These are phyloP conservation scores for Melinaea marsaeus DNA, from an alignment of 2,888 invertebrate genomes.

Conservation along the genomic window DNA sequence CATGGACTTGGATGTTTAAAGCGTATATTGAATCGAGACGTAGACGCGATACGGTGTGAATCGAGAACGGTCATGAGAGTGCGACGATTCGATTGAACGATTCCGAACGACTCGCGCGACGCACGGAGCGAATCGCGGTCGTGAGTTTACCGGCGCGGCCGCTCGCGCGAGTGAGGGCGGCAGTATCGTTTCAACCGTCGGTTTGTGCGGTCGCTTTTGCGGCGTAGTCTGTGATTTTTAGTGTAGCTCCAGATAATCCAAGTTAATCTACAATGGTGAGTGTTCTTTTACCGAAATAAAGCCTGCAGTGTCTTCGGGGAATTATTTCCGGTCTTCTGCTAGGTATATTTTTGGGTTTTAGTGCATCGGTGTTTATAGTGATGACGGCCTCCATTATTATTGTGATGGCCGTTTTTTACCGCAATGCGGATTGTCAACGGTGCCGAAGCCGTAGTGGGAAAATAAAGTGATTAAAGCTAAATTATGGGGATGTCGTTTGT, in stretches of 20 bases:
- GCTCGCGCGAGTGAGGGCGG: conserved; percentile 77
- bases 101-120: conserved; percentile 70
- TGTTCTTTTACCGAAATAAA: conserved; percentile 69
- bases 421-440: conserved; percentile 71
- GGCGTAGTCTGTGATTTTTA: conserved; percentile 78
- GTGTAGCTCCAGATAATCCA: conserved; percentile 79
- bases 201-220: conserved; percentile 76
- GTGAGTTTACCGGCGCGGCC: conserved; percentile 70
- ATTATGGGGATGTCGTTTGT: conserved; percentile 34
- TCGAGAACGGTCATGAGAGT: conserved; percentile 68
- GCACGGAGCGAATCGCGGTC: conserved; percentile 68
- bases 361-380: conserved; percentile 75
- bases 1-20: conserved; percentile 71
- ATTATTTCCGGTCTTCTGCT: conserved; percentile 45
- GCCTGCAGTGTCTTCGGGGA: conserved; percentile 60
- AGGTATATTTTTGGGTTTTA: conserved; percentile 69
- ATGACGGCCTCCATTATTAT: conserved; percentile 78
- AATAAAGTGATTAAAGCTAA: conserved; percentile 34
- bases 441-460: conserved; percentile 41
- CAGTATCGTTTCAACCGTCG: conserved; percentile 78
- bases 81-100: conserved; percentile 67
- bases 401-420: conserved; percentile 77
- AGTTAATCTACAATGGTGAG: conserved; percentile 79
- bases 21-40: conserved; percentile 42
- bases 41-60: conserved; percentile 51